These are phyloP conservation scores for Polyploca ridens DNA, from an alignment of 2,888 invertebrate species.

Conservation along the genomic window DNA sequence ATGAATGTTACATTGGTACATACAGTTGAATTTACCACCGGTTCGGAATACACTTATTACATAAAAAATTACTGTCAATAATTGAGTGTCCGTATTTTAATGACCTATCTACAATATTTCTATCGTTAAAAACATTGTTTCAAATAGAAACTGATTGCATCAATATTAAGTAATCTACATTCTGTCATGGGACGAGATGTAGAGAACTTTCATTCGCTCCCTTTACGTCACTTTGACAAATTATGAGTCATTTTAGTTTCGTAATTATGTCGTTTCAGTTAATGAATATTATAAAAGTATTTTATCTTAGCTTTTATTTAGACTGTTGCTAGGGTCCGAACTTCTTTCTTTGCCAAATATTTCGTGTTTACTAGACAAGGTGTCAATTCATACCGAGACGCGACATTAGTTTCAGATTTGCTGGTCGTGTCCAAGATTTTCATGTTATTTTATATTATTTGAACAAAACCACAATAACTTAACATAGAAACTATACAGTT, in stretches of 20 bases:
- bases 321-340: neutral
- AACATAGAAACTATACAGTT: no score
- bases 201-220: neutral
- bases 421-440: no score
- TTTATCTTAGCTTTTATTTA: neutral
- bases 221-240: slow-evolving; percentile 1
- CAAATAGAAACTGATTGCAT: slow-evolving; percentile 1
- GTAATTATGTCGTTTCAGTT: neutral
- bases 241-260: neutral
- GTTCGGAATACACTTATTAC: no score
- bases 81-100: neutral
- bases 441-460: no score
- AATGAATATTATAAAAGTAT: neutral
- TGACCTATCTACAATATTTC: no score
- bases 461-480: no score
- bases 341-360: neutral
- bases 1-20: no score
- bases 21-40: no score
- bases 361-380: no score
- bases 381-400: no score
- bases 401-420: no score
- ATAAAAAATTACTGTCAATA: neutral
- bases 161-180: neutral
- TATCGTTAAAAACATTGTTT: neutral
- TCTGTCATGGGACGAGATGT: neutral